Evolutionary conservation across 2,797 vertebrate species (phyloP).

Genomic region (Botia almorhae): DNA sequence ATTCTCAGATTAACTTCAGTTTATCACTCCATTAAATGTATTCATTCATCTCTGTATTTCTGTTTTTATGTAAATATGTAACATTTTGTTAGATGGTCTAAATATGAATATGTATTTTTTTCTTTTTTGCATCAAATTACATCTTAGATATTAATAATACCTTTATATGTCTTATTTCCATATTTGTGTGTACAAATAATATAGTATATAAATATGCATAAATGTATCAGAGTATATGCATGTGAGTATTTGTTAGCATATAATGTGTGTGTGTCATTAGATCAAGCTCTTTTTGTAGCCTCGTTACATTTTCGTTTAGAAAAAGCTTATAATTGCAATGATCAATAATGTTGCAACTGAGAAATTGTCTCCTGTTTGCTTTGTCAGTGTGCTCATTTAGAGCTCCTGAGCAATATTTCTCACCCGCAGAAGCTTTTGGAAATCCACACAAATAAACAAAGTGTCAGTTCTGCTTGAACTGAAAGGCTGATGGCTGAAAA

Average conservation of each 20-base stretch:
- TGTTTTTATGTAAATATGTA: background rate
- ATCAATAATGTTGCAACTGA: conserved; percentile 44
- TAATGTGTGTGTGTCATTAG: too few species aligned
- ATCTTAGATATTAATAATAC: background rate
- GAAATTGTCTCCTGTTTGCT: conserved; percentile 43
- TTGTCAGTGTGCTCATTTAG: conserved; percentile 26
- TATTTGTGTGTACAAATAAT: background rate
- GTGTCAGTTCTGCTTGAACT: conserved; percentile 41
- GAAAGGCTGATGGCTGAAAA: conserved; percentile 32
- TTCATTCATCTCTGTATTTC: background rate
- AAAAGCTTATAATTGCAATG: conserved; percentile 47
- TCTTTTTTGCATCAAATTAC: too few species aligned
- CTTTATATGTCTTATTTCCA: background rate
- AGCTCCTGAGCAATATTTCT: conserved; percentile 44
- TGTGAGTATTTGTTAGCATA: background rate
- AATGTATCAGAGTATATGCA: background rate
- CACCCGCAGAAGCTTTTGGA: conserved; percentile 23
- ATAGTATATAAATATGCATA: background rate
- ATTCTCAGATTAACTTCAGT: conserved; percentile 4
- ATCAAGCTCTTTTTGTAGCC: conserved; percentile 26
- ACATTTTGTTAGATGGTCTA: too few species aligned
- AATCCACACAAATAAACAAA: conserved; percentile 41
- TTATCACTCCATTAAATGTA: conserved; percentile 2
- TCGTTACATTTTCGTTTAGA: conserved; percentile 36
- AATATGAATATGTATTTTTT: too few species aligned